Evolutionary conservation across 1,140 invertebrate genomes (phyloP).

Genomic region (Ooceraea biroi): DNA sequence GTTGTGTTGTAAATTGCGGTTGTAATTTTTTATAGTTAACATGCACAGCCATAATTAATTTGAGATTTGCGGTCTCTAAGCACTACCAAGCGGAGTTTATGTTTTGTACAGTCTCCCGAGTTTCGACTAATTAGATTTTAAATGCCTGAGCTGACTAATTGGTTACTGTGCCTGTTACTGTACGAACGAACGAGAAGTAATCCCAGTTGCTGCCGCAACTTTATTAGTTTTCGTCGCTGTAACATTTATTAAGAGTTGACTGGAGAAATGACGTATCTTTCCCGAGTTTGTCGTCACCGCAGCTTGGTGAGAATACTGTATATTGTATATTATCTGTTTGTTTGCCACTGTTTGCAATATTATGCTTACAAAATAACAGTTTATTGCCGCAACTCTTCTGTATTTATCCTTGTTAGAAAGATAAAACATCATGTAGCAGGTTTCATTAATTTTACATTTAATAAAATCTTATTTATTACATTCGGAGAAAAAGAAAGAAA

Average conservation of each 20-base stretch:
- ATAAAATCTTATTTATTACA: background rate
- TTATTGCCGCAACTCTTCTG: background rate
- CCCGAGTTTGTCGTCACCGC: conserved; percentile 16
- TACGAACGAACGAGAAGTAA: conserved; percentile 39
- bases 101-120: conserved; percentile 56
- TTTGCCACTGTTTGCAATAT: background rate
- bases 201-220: conserved; percentile 36
- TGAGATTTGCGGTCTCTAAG: conserved; percentile 52
- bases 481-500: background rate
- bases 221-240: conserved; percentile 45
- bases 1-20: conserved; percentile 48
- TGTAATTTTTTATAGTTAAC: conserved; percentile 53
- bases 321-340: background rate
- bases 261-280: conserved; percentile 45
- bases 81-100: conserved; percentile 43
- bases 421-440: background rate
- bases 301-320: conserved; percentile 20
- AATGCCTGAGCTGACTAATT: conserved; percentile 63
- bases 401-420: too few species aligned
- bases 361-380: background rate
- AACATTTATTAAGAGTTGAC: conserved; percentile 58
- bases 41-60: conserved; percentile 58
- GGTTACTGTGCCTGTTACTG: conserved; percentile 51
- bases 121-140: conserved; percentile 72
- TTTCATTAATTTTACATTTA: background rate